phyloP scores from a whole-genome alignment of 1,140 invertebrate species.

The Drosophila truncata region DNA sequence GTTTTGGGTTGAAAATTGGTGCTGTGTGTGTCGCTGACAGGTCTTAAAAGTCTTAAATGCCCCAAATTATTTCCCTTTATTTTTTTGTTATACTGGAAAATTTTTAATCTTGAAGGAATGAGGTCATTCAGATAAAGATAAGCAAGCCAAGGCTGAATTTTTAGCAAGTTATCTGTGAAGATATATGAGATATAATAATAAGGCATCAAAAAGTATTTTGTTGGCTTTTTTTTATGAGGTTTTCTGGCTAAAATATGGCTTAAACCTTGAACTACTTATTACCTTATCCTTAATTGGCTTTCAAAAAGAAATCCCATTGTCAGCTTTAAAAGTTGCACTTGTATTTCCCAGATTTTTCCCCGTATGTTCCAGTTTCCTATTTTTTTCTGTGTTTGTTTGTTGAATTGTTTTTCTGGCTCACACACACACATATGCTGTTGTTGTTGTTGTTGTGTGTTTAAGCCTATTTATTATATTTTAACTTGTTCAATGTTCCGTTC shows the following conservation, averaged over 20 bases:
- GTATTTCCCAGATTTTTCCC: not conserved
- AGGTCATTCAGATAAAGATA: not conserved
- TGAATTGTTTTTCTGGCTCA: not conserved
- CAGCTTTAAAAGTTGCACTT: constrained; percentile 6
- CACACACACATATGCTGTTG: constrained; percentile 8
- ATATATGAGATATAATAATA: not conserved
- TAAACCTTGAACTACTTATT: not conserved
- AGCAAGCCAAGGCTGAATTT: not conserved
- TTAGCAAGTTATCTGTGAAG: not conserved
- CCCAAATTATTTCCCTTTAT: constrained; percentile 1
- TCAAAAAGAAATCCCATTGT: not conserved
- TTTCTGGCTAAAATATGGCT: not conserved
- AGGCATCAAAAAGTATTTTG: not conserved
- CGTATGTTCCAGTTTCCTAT: constrained; percentile 3
- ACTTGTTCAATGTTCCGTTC: constrained; percentile 75
- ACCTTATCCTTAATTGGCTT: constrained; percentile 4
- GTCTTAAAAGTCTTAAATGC: constrained; percentile 2
- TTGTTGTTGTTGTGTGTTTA: constrained; percentile 19
- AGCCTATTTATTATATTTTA: constrained; percentile 79
- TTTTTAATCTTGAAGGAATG: not conserved
- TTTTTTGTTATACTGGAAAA: not conserved
- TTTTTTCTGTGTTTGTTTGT: not conserved
- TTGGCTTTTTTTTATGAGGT: not conserved
- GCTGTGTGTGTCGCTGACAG: constrained; percentile 17
- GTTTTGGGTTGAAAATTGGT: not conserved